Evolutionary conservation across 2,888 invertebrate species (phyloP).

Genomic region (Cantharis flavilabris): DNA sequence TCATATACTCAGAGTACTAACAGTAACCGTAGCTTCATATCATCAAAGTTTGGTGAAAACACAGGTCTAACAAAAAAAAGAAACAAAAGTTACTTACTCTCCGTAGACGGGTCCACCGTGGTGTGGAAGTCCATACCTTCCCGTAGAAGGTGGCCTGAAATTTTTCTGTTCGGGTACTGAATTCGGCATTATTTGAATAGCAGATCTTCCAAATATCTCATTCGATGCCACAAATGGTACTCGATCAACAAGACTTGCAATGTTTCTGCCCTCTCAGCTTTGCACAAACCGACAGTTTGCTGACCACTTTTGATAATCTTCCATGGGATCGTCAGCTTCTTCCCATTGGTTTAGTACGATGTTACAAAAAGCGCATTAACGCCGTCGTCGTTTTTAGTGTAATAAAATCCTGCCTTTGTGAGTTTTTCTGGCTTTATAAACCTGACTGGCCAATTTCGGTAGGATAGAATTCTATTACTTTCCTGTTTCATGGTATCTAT

Average conservation of each 20-base stretch:
- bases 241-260: constrained; percentile 18
- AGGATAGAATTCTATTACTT: constrained; percentile 69
- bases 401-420: too few species aligned
- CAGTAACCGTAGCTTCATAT: too few species aligned
- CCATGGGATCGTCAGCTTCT: constrained; percentile 77
- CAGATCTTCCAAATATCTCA: constrained; percentile 52
- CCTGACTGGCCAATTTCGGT: constrained; percentile 67
- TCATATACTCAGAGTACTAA: too few species aligned
- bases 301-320: constrained; percentile 81
- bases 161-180: constrained; percentile 49
- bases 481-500: constrained; percentile 60
- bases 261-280: constrained; percentile 37
- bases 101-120: too few species aligned
- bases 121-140: too few species aligned
- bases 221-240: constrained; percentile 44
- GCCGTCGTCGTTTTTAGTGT: too few species aligned
- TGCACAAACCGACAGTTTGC: constrained; percentile 79
- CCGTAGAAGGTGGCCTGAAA: too few species aligned
- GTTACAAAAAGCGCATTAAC: constrained; percentile 80
- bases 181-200: constrained; percentile 52
- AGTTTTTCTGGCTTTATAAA: constrained; percentile 67
- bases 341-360: constrained; percentile 83
- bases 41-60: too few species aligned
- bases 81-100: too few species aligned
- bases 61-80: too few species aligned